Evolutionary conservation across 1,140 invertebrate genomes (phyloP), one percentile per base, ranked within the genome.

Genomic region (Anthonomus grandis): DNA sequence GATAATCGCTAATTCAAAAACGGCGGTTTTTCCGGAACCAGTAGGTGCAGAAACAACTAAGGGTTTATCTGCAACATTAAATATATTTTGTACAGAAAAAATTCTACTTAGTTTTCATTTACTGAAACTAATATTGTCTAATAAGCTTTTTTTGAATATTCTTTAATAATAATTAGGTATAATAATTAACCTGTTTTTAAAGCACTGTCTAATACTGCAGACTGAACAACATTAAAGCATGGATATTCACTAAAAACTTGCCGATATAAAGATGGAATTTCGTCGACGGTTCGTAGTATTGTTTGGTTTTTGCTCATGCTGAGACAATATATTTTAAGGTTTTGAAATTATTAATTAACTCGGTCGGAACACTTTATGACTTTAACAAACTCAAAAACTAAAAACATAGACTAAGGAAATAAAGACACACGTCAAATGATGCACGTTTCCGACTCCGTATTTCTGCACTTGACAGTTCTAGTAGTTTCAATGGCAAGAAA

Each of bases 1-100:
- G 4, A 89, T 74, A 38, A 91, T 86, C 0, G 87, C 86, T 65
- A 92, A 72, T 78, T 92, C 90, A 76, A 92, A 89, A 21, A 91
- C 75, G 22, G 82, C 85, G 0, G 89, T 91, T 76, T 92, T 93
- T 23, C 89, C 90, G 12, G 87, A 87, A 23, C 89, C 88, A 12
- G 89, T 91, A 0, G 89, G 88, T 12, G 89, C 86, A 57, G 85
- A 84, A 3, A 91, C 79, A 4, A 90, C 85, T 39, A 90, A 63
- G 4, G 85, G 81, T 63, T 83, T 80, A 72, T 90, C 87, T 81
- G 74, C 79, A 77, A 41, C 57, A 46, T 38, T 61, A 50, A 47
- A 45, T 49, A 27, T 15, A 12, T 17, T 13, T 46, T 34, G 18
- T 37, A 45, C 24, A 18, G 25, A 22, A 47, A 39, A 19, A 49